Conservation (phyloP, 2,797 vertebrate species). For the Pseudotriccus pelzelni region DNA sequence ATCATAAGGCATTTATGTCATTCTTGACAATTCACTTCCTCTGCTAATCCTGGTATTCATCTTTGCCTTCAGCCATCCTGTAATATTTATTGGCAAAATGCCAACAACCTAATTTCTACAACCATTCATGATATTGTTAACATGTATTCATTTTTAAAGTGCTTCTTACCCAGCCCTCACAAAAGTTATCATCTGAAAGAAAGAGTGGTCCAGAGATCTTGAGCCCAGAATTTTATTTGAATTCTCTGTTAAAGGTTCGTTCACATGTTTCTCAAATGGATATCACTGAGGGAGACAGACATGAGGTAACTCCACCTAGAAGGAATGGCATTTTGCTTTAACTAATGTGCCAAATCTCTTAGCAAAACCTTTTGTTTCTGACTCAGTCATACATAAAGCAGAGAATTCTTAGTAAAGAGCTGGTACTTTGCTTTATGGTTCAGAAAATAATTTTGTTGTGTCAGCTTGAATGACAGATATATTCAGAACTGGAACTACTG, state of each 20-base stretch:
- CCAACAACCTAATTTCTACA: neutral
- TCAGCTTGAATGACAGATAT: neutral
- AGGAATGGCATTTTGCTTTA: neutral
- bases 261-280: neutral
- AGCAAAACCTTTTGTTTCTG: neutral
- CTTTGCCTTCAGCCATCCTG: neutral
- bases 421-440: neutral
- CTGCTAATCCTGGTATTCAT: neutral
- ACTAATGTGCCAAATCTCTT: neutral
- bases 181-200: neutral
- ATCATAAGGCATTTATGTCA: neutral
- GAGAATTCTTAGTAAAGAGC: neutral
- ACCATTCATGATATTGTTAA: slow-evolving; percentile 14
- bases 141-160: slow-evolving; percentile 35
- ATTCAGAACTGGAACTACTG: neutral
- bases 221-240: neutral
- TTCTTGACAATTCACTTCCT: neutral
- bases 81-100: neutral
- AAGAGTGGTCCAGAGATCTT: neutral
- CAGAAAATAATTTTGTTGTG: neutral
- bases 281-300: neutral
- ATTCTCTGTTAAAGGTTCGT: neutral
- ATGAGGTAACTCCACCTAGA: neutral
- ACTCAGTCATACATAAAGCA: neutral
- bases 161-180: neutral